Base-by-base conservation (phyloP, 2,888 invertebrate species). In the Alsophila aescularia region DNA sequence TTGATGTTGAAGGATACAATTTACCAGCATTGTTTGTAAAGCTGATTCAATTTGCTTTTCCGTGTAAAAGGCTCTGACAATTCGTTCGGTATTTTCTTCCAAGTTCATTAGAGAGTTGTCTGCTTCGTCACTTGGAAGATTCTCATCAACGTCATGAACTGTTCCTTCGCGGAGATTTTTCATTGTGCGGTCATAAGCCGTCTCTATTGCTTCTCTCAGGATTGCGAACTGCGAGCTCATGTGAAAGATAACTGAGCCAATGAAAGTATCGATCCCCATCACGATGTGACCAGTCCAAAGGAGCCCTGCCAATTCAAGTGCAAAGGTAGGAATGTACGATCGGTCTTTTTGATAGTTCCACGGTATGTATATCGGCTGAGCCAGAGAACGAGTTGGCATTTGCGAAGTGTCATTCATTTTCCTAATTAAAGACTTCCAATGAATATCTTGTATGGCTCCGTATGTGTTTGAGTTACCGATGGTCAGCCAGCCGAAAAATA, bases 251-350 rank as follows among this genome's bases (percentile, higher is more conserved):
- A 91, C 65, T 2, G 90, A 85, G 6, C 83, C 91, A 52, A 91
- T 88, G 57, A 90, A 87, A 0, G 90, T 90, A 56, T 91, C 91
- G 43, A 90, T 87, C 0, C 80, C 80, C 87, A 91, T 86, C 9
- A 91, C 88, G 32, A 91, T 90, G 44, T 90, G 90, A 1, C 90
- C 91, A 0, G 90, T 91, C 90, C 90, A 91, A 12, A 91, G 64
- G 16, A 91, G 64, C 0, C 91, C 91, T 1, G 85, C 62, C 9
- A 88, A 85, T 69, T 90, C 90, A 8, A 91, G 63, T 2, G 82
- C 66, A 58, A 87, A 89, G 0, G 91, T 88, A 3, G 77, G 74
- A 48, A 89, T 79, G 40, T 80, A 91, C 0, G 83, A 72, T 12
- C 45, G 50, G 27, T 90, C 86, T 27, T 72, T 69, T 60, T 90